Evolutionary conservation across 2,888 invertebrate genomes (phyloP).

Genomic region (Zaprionus lineosus): DNA sequence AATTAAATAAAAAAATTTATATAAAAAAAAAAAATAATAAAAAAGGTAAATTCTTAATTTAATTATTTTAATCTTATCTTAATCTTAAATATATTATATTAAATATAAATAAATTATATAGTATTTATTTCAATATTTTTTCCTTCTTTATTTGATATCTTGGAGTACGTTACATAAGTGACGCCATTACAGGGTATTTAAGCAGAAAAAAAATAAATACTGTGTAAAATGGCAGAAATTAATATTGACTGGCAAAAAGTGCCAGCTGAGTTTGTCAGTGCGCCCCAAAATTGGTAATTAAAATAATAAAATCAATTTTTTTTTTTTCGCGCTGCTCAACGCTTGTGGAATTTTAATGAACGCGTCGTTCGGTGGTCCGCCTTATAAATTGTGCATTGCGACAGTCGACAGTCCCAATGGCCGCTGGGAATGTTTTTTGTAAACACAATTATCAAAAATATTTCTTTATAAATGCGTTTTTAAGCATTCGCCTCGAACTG

Average conservation of each 20-base stretch:
- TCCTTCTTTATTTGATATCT: too few relatives aligned
- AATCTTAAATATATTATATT: too few relatives aligned
- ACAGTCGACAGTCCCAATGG: slow-evolving; percentile 62
- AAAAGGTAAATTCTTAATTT: too few relatives aligned
- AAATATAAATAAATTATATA: too few relatives aligned
- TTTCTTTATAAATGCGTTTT: slow-evolving; percentile 58
- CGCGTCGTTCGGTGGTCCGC: slow-evolving; percentile 48
- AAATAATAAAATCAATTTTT: slow-evolving; percentile 70
- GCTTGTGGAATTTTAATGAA: slow-evolving; percentile 72
- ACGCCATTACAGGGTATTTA: slow-evolving; percentile 4
- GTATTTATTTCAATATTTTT: too few relatives aligned
- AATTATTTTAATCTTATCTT: too few relatives aligned
- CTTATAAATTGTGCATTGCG: slow-evolving; percentile 57
- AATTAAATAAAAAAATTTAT: too few relatives aligned
- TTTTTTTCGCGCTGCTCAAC: slow-evolving; percentile 28
- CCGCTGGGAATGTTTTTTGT: slow-evolving; percentile 58
- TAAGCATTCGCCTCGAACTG: slow-evolving; percentile 44
- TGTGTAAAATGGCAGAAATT: slow-evolving; percentile 66
- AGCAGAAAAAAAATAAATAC: slow-evolving; percentile 15
- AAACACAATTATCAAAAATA: slow-evolving; percentile 64
- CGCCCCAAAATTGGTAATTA: slow-evolving; percentile 73
- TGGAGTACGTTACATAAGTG: too few relatives aligned
- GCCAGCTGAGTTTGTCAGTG: slow-evolving; percentile 59
- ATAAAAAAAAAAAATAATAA: too few relatives aligned
- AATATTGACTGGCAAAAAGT: slow-evolving; percentile 67